A percentile compares a stretch with the other conserved stretches of the same genome.
Evolutionary conservation across 2,797 vertebrate species (phyloP).

Genomic region (Schizothorax lantsangensis): DNA sequence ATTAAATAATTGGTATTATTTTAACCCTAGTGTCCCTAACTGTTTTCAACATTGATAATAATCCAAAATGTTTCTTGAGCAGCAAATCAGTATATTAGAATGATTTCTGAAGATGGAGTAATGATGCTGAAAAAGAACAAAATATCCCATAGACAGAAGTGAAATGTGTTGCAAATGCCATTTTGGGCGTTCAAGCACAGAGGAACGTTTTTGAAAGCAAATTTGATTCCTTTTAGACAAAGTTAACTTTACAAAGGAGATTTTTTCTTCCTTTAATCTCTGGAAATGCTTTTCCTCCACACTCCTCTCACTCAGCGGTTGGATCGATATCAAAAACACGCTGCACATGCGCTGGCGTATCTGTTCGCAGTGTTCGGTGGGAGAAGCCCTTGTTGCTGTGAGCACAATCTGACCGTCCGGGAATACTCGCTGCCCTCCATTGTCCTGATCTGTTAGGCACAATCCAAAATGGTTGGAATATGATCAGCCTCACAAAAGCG

Average conservation of each 20-base stretch:
- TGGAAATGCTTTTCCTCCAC: neutral
- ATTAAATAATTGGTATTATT: neutral
- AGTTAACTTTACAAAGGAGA: neutral
- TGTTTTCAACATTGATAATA: neutral
- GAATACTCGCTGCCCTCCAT: slow-evolving; percentile 31
- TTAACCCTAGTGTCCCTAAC: neutral
- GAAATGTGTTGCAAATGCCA: neutral
- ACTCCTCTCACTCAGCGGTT: slow-evolving; percentile 11
- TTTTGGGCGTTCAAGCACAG: neutral
- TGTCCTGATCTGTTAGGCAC: slow-evolving; percentile 39
- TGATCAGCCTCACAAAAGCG: slow-evolving; percentile 46
- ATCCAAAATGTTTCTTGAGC: neutral
- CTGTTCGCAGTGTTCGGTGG: neutral
- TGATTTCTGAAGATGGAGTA: neutral
- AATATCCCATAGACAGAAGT: neutral
- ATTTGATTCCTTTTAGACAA: neutral
- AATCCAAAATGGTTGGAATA: slow-evolving; percentile 37
- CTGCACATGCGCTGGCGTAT: neutral
- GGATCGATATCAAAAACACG: neutral
- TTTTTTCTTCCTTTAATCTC: slow-evolving; percentile 9
- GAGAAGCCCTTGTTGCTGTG: slow-evolving; percentile 67
- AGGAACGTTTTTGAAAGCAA: neutral
- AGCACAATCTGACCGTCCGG: slow-evolving; percentile 29
- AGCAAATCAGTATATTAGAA: neutral
- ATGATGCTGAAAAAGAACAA: neutral